Evolutionary conservation across 35 echinoderm and acorn worm species (phyloP).

Genomic region (Hemicentrotus pulcherrimus): DNA sequence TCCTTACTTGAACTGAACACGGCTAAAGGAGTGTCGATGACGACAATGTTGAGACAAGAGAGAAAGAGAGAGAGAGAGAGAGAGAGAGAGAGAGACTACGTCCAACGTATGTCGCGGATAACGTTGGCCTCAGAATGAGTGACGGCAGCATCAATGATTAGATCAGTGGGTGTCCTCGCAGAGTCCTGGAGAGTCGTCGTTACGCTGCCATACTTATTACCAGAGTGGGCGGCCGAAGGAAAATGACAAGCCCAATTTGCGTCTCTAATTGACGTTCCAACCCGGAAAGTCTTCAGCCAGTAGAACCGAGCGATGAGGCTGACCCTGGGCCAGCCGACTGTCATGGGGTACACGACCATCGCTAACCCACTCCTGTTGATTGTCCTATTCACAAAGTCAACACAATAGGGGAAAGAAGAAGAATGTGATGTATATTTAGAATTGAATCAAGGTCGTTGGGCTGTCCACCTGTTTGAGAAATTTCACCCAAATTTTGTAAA

Average conservation of each 20-base stretch:
- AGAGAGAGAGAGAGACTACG: too few species aligned
- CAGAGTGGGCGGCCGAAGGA: neutral
- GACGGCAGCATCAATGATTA: neutral
- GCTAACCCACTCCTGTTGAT: neutral
- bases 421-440: neutral
- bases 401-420: neutral
- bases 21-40: too few species aligned
- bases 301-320: neutral
- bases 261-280: neutral
- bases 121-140: neutral
- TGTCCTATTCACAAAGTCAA: neutral
- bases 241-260: conserved; percentile 12
- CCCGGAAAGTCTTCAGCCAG: neutral
- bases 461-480: neutral
- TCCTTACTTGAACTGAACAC: too few species aligned
- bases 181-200: neutral
- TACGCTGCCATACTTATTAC: neutral
- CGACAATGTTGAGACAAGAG: too few species aligned
- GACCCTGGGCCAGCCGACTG: neutral
- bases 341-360: neutral
- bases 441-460: neutral
- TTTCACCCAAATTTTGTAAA: neutral
- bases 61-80: too few species aligned
- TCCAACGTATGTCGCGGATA: too few species aligned
- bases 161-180: neutral